Evolutionary conservation across 2,797 vertebrate species (phyloP).

Genomic region (Monodelphis domestica): DNA sequence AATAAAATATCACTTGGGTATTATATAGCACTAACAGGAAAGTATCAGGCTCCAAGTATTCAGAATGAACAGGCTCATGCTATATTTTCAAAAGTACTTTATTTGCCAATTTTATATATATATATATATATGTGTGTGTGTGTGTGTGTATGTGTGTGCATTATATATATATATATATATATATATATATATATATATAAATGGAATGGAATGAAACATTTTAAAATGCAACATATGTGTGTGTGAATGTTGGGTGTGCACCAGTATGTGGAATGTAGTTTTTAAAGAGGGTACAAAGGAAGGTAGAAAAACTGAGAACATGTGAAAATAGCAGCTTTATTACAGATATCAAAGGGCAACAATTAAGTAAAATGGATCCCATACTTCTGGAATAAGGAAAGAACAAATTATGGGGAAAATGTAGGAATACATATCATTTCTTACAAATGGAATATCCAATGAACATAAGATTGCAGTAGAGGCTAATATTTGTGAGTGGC

Average conservation of each 20-base stretch:
- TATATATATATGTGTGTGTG: no score
- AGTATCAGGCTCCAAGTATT: no score
- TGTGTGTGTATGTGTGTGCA: no score
- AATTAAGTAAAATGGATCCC: no score
- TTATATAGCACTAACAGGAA: no score
- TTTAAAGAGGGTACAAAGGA: not conserved
- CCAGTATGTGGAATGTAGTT: not conserved
- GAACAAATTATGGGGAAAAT: not conserved
- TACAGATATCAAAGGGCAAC: not conserved
- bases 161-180: no score
- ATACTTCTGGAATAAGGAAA: not conserved
- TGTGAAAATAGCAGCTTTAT: not conserved
- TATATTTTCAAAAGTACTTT: constrained; percentile 8
- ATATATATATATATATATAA: not conserved
- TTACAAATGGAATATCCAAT: not conserved
- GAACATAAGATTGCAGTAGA: not conserved
- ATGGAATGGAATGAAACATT: not conserved
- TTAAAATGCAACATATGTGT: no score
- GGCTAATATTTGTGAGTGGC: not conserved
- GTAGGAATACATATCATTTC: not conserved
- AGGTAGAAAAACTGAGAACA: not conserved
- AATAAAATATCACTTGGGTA: no score
- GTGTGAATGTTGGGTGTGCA: not conserved
- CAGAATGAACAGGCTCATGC: no score
- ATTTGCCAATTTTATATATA: not conserved